Conservation (phyloP, 2,113 vertebrate species). For the Leptobrachium ailaonicum region DNA sequence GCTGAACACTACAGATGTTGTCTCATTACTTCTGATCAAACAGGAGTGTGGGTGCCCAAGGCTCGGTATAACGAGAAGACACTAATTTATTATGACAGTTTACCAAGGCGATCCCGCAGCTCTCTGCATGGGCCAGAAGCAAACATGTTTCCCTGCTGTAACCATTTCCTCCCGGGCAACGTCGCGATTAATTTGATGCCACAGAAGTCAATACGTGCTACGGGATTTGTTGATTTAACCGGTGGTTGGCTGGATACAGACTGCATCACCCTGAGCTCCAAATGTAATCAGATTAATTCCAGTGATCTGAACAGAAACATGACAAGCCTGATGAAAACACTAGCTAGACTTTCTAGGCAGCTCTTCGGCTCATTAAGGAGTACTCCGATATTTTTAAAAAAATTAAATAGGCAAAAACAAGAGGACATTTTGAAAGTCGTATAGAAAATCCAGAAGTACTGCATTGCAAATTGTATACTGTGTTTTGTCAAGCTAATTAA, state of each 20-base stretch:
- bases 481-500: too few relatives aligned
- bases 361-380: too few relatives aligned
- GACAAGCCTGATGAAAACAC: too few relatives aligned
- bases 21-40: conserved; percentile 5
- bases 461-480: too few relatives aligned
- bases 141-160: conserved; percentile 3
- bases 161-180: neutral
- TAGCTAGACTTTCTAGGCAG: too few relatives aligned
- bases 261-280: neutral
- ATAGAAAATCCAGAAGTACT: too few relatives aligned
- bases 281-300: too few relatives aligned
- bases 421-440: too few relatives aligned
- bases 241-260: neutral
- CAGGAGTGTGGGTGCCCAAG: neutral
- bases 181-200: neutral
- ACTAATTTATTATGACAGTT: conserved; percentile 20
- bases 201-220: neutral
- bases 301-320: too few relatives aligned
- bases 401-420: too few relatives aligned
- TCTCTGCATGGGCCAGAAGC: conserved; percentile 6
- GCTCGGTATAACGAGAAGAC: conserved; percentile 10
- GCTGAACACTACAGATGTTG: conserved; percentile 7
- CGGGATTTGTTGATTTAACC: conserved; percentile 8
- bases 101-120: conserved; percentile 5
- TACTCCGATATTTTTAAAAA: too few relatives aligned